Evolutionary conservation across 2,113 vertebrate species (phyloP), one percentile per base, ranked within the genome.

Genomic region (Regulus satrapa): DNA sequence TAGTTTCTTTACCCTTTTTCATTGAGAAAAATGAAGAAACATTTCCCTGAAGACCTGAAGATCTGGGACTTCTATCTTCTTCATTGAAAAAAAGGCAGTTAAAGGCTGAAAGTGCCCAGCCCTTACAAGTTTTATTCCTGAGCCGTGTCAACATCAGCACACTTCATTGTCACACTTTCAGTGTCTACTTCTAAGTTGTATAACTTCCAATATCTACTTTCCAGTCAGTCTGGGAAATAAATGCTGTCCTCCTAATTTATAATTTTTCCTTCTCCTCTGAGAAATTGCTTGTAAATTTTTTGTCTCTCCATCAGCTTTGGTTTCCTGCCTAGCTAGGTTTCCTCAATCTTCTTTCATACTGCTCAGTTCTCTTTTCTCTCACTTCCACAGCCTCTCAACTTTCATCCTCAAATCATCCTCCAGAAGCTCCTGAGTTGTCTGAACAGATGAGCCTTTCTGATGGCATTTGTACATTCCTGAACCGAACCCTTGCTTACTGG

Each of bases 401-500:
- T 81, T 67, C 28, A 12, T 43, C 26, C 71, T 77, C 82, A 73
- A 83, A 49, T 19, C 8, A 4, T 69, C 23, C 29, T 82, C 76
- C 48, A 32, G 13, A 74, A 91, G 31, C 14, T 77, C 43, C 59
- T 67, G 61, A 69, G 54, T 59, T 51, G 46, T 77, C 51, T 46
- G 40, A 62, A 74, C 8, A 28, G 29, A 40, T 54, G 12, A 48
- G 14, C 21, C 9, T 77, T 41, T n/a, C 43, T 89, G 23, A 23
- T 24, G 24, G 34, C 28, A 29, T 63, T 66, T 46, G 14, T 41
- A 43, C 8, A 4, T 45, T 68, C 36, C 52, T 54, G 66, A 93
- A 32, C 24, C 14, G 18, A 67, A 31, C 13, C 55, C 26, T 32
- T 40, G 14, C 1, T 1, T 41, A 41, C 9, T 1, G 0, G 6